These are phyloP conservation scores for Aethina tumida DNA, from an alignment of 1,140 invertebrate species.

Conservation along the genomic window DNA sequence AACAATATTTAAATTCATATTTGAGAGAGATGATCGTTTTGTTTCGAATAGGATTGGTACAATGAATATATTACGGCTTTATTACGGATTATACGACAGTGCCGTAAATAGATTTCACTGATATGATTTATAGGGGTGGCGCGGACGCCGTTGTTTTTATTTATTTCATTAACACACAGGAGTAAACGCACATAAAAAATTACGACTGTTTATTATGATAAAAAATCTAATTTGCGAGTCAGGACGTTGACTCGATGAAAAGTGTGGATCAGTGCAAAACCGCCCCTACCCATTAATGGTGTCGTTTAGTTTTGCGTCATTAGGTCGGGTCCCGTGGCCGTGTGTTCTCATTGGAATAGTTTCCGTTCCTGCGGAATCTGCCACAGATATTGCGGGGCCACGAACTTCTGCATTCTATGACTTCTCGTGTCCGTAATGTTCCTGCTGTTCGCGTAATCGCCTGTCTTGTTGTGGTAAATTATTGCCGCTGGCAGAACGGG, in stretches of 20 bases:
- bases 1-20: constrained; percentile 28
- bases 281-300: constrained; percentile 14
- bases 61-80: too few species aligned
- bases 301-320: constrained; percentile 24
- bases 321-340: constrained; percentile 21
- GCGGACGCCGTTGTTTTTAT: too few species aligned
- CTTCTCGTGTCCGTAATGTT: constrained; percentile 26
- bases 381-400: constrained; percentile 24
- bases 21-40: too few species aligned
- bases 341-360: constrained; percentile 22
- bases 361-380: constrained; percentile 25
- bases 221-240: too few species aligned
- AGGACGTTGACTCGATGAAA: too few species aligned
- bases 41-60: too few species aligned
- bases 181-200: too few species aligned
- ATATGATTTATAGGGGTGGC: too few species aligned
- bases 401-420: constrained; percentile 27
- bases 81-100: too few species aligned
- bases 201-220: too few species aligned
- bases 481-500: constrained; percentile 6
- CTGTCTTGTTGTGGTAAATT: constrained; percentile 25
- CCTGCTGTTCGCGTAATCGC: constrained; percentile 24
- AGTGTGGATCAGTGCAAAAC: neutral
- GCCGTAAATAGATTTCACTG: too few species aligned
- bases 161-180: too few species aligned